Evolutionary conservation across 2,797 vertebrate genomes (phyloP).

Genomic region (Limnodromus scolopaceus): DNA sequence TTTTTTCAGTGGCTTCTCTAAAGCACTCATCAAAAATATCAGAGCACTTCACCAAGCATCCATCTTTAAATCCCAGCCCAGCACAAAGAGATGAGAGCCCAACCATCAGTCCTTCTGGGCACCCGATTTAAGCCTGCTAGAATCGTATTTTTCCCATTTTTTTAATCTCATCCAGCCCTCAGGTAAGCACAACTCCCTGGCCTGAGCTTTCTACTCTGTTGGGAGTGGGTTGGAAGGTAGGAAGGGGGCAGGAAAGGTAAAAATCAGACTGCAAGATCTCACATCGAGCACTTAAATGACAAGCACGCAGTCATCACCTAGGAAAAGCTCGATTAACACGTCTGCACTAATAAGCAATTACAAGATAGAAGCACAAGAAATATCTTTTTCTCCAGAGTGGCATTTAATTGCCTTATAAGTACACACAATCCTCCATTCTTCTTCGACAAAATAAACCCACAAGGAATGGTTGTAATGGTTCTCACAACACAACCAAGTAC

Average conservation of each 20-base stretch:
- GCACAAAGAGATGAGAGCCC: not conserved
- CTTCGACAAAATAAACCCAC: not conserved
- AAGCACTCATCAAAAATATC: not conserved
- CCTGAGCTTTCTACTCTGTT: not conserved
- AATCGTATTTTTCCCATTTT: not conserved
- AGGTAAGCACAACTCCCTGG: rapidly evolving
- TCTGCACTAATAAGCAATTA: not conserved
- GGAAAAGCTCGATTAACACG: not conserved
- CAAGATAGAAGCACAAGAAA: not conserved
- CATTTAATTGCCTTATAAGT: not conserved
- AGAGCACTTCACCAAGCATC: not conserved
- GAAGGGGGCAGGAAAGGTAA: not conserved
- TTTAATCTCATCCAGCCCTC: not conserved
- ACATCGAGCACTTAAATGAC: not conserved
- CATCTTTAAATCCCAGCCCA: not conserved
- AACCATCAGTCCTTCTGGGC: not conserved
- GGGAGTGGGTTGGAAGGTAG: not conserved
- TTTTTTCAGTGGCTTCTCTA: not conserved
- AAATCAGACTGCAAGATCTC: not conserved
- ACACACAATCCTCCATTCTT: not conserved
- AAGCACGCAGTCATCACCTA: not conserved
- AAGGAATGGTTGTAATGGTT: not conserved
- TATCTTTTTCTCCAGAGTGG: not conserved
- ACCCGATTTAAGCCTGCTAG: not conserved
- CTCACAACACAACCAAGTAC: not conserved